phyloP scores from a whole-genome alignment of 2,888 invertebrate species.

The Gastracanthus pulcherrimus region DNA sequence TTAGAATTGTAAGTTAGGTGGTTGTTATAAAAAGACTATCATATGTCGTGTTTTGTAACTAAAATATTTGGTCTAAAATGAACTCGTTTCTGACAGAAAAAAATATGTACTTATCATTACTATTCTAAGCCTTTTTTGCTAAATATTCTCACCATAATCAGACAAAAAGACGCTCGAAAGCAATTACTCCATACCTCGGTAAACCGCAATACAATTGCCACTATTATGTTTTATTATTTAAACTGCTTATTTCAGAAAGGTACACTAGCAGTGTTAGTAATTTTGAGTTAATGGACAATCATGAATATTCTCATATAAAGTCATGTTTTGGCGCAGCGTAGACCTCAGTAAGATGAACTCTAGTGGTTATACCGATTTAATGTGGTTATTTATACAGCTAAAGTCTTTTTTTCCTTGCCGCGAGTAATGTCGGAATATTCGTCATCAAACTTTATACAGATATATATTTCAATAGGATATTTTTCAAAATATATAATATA shows the following conservation, averaged over 20 bases:
- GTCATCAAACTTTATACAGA: too few species aligned
- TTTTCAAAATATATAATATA: too few species aligned
- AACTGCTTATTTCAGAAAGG: slow-evolving; percentile 46
- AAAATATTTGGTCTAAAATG: too few species aligned
- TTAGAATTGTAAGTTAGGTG: too few species aligned
- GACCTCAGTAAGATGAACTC: too few species aligned
- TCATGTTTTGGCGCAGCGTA: slow-evolving; percentile 21
- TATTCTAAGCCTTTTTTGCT: not conserved
- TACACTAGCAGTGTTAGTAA: slow-evolving; percentile 41
- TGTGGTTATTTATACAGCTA: too few species aligned
- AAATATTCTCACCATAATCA: slow-evolving; percentile 7
- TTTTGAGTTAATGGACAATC: slow-evolving; percentile 47
- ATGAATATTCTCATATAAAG: slow-evolving; percentile 31
- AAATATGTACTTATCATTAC: not conserved
- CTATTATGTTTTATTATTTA: slow-evolving; percentile 55
- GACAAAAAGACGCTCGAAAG: not conserved
- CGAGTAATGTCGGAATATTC: too few species aligned
- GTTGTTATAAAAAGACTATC: too few species aligned
- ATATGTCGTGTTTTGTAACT: too few species aligned
- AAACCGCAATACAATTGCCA: slow-evolving; percentile 47
- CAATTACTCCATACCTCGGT: slow-evolving; percentile 33
- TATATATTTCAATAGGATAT: too few species aligned
- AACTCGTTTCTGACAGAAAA: not conserved
- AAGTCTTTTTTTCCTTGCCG: too few species aligned
- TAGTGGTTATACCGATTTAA: too few species aligned